phyloP scores from a whole-genome alignment of 2,888 invertebrate species.

The Calliopum simillimum region DNA sequence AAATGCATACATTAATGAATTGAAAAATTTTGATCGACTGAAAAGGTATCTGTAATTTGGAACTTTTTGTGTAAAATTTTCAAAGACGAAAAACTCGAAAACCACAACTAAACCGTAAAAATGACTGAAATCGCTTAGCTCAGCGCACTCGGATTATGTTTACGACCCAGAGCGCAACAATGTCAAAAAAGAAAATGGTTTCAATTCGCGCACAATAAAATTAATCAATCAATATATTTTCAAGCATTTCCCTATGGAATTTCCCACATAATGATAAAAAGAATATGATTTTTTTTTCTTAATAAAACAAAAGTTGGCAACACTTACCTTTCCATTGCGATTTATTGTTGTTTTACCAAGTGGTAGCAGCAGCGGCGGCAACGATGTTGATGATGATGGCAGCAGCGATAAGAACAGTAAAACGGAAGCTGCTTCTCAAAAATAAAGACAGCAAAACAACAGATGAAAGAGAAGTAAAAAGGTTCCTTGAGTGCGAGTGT shows the following conservation, averaged over 20 bases:
- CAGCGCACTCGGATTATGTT: too few relatives aligned
- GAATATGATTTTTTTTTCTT: neutral
- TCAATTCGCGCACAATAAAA: too few relatives aligned
- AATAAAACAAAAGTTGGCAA: conserved; percentile 1
- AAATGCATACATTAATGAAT: too few relatives aligned
- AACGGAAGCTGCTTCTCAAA: conserved; percentile 22
- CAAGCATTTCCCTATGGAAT: neutral
- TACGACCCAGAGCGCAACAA: too few relatives aligned
- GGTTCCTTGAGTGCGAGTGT: neutral
- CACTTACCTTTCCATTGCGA: conserved; percentile 55
- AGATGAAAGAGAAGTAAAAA: neutral
- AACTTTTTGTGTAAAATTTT: too few relatives aligned
- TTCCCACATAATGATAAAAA: conserved; percentile 14
- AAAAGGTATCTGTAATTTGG: too few relatives aligned
- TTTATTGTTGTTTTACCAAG: conserved; percentile 43
- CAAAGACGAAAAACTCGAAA: neutral
- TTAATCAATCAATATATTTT: too few relatives aligned
- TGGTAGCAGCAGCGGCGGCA: neutral
- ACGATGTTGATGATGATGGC: neutral
- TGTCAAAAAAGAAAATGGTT: too few relatives aligned
- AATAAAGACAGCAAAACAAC: conserved; percentile 15
- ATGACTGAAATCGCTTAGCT: too few relatives aligned
- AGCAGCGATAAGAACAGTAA: neutral
- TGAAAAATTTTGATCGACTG: too few relatives aligned
- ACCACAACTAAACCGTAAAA: neutral